Conservation (phyloP, 2,797 vertebrate species). For the Columba guinea region DNA sequence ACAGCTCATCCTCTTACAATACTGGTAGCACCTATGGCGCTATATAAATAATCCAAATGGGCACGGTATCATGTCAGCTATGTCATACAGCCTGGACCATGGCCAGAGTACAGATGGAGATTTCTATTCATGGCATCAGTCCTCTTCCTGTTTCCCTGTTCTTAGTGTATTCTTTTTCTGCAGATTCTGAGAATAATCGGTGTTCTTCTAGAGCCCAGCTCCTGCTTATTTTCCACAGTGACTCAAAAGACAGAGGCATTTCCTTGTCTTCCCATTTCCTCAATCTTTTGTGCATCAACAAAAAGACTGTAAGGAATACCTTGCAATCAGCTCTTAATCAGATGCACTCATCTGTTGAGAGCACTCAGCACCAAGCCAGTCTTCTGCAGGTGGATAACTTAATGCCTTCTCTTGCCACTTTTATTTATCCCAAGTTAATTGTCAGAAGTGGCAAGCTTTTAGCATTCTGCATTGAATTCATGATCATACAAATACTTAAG, state of each 20-base stretch:
- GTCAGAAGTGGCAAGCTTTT: constrained; percentile 29
- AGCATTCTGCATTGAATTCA: not conserved
- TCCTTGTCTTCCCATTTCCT: not conserved
- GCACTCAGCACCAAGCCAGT: not conserved
- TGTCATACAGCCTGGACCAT: not conserved
- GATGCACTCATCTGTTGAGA: constrained; percentile 23
- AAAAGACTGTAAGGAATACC: not conserved
- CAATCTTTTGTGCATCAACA: not conserved
- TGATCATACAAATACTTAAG: not conserved
- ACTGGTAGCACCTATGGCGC: not conserved
- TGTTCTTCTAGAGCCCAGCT: not conserved
- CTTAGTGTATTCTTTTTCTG: not conserved
- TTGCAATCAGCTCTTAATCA: constrained; percentile 31
- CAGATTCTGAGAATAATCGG: not conserved
- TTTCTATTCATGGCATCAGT: constrained; percentile 17
- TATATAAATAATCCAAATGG: constrained; percentile 20
- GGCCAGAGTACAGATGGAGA: constrained; percentile 28
- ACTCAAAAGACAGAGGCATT: not conserved
- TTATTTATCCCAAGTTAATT: constrained; percentile 45
- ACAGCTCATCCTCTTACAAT: not conserved
- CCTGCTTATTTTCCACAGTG: not conserved
- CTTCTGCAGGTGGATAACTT: constrained; percentile 54
- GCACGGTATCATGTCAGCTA: not conserved
- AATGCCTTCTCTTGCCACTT: constrained; percentile 32
- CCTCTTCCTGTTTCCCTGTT: not conserved